phyloP scores from a whole-genome alignment of 2,888 invertebrate genomes.

The Xanthia icteritia region DNA sequence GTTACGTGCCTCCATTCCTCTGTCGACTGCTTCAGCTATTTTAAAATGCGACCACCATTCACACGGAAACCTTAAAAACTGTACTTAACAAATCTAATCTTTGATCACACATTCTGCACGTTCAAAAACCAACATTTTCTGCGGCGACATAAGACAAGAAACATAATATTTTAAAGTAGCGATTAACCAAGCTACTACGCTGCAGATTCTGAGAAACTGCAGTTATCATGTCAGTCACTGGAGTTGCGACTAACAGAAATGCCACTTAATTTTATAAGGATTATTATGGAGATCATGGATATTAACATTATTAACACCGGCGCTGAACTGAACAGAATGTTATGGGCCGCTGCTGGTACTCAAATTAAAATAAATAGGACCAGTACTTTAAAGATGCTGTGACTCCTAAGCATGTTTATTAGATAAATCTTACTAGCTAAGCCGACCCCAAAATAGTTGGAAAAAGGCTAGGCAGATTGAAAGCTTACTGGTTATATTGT shows the following conservation, averaged over 20 bases:
- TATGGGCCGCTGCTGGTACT: not conserved
- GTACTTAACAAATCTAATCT: conserved; percentile 28
- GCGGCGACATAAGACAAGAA: conserved; percentile 8
- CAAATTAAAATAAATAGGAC: not conserved
- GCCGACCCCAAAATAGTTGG: too few species aligned
- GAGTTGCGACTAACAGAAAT: conserved; percentile 23
- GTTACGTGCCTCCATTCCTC: not conserved
- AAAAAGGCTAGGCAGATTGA: too few species aligned
- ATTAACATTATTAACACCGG: not conserved
- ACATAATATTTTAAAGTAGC: conserved; percentile 32
- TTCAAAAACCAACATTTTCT: conserved; percentile 19
- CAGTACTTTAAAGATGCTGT: not conserved
- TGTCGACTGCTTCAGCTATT: not conserved
- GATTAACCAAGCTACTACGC: conserved; percentile 42
- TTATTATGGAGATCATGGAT: not conserved
- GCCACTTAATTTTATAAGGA: conserved; percentile 15
- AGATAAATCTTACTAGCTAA: not conserved
- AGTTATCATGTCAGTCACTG: conserved; percentile 48
- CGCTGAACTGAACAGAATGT: too few species aligned
- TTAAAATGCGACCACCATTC: not conserved
- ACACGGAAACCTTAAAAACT: conserved; percentile 3
- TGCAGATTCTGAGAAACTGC: conserved; percentile 55
- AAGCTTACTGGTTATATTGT: too few species aligned
- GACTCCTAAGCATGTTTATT: not conserved
- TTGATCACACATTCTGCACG: conserved; percentile 28